Base-by-base conservation (phyloP, 2,888 invertebrate species). In the Sphaerophoria taeniata region DNA sequence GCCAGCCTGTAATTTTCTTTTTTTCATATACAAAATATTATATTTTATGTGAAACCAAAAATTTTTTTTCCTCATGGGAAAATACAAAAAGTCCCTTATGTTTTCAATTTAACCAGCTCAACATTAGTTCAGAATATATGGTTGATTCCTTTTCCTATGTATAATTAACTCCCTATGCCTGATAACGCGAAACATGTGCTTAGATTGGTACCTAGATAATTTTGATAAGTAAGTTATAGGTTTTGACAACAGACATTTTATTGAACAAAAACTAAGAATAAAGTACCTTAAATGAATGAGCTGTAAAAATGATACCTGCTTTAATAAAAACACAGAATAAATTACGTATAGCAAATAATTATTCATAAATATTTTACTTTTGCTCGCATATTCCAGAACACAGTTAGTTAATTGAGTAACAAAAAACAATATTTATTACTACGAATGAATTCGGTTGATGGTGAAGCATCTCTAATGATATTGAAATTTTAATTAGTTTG, bases 241-340 rank as follows among this genome's bases (percentile, higher is more conserved):
- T 84, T 83, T 39, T 82, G 79, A 79, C 69, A 67, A 84, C 72
- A 79, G 79, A 79, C 72, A 79, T 71, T 74, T 74, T 79, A 69
- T 34, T 36, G 56, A 16, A 55, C 43, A 24, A 88, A 87, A 85
- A 79, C 78, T 67, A 74, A 65, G 63, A 85, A 81, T 88, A 82
- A 76, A 88, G 90, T 91, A 91, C 91, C 91, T 91, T 89, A 88
- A 88, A 91, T 90, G 90, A 89, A 89, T 89, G 91, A 91, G 91
- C 91, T 91, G 91, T 91, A 91, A 90, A 91, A 91, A 88, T 86
- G 91, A 90, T 91, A 91, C 91, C 91, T 91, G 91, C 91, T 91
- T 91, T 89, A 90, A 89, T 89, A 79, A 82, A 75, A 88, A 80
- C 69, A 75, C 73, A 47, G 55, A 12, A 55, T 7, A 76, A 34